Conservation (phyloP, 1,140 invertebrate genomes). For the Trissolcus basalis region DNA sequence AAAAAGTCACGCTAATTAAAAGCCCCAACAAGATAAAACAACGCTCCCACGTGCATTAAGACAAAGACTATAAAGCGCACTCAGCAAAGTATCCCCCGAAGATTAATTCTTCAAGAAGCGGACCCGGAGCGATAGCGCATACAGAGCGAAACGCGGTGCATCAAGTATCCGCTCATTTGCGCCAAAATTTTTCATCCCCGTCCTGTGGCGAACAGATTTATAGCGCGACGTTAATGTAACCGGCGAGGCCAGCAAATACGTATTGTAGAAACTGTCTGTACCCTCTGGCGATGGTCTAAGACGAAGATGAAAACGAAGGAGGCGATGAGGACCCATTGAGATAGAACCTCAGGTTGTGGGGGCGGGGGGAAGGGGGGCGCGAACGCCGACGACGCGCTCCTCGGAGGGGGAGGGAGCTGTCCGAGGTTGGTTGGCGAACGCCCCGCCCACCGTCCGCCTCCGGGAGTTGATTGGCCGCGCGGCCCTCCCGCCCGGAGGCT, state of each 20-base stretch:
- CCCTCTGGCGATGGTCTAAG: conserved; percentile 53
- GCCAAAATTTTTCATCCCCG: conserved; percentile 57
- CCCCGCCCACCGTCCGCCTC: conserved; percentile 72
- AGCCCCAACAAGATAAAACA: background rate
- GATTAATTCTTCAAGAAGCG: conserved; percentile 47
- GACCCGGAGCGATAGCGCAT: conserved; percentile 32
- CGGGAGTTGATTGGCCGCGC: conserved; percentile 67
- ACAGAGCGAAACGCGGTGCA: conserved; percentile 24
- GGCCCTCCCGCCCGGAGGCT: conserved; percentile 72
- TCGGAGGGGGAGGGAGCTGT: conserved; percentile 32
- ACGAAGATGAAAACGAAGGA: conserved; percentile 48
- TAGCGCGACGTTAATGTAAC: conserved; percentile 55
- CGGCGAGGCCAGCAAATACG: conserved; percentile 42
- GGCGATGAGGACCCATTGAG: conserved; percentile 48
- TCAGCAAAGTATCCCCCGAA: conserved; percentile 21
- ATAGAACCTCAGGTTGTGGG: conserved; percentile 12
- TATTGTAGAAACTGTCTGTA: conserved; percentile 55
- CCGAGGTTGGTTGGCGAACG: conserved; percentile 67
- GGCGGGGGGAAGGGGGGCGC: conserved; percentile 39
- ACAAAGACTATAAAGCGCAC: conserved; percentile 16
- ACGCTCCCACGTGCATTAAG: conserved; percentile 4
- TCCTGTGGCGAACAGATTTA: conserved; percentile 50
- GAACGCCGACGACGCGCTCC: conserved; percentile 28
- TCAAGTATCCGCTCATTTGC: conserved; percentile 50
- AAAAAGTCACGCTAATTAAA: no score